Base-by-base conservation (phyloP, 2,797 vertebrate species). In the Sebastes jordani region DNA sequence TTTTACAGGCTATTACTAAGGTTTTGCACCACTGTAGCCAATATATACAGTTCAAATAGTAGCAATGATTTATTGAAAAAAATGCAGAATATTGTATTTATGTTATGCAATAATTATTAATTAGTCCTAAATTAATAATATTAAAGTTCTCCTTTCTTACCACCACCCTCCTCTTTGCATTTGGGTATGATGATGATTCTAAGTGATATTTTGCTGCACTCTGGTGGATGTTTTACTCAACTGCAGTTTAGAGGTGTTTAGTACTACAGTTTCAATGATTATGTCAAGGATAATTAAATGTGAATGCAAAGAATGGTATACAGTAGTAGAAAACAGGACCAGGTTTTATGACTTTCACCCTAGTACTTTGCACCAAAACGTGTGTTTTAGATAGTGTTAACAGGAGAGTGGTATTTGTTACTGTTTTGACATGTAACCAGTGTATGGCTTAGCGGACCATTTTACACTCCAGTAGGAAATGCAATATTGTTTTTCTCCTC, bases 131-230 rank as follows among this genome's bases (percentile, higher is more conserved):
- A 2, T 32, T 1, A 30, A 42, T 42, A 38, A 42, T 42, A 74
- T 7, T 2, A 29, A 64, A 30, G 5, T 27, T 46, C 6, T 29
- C 11, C 6, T 11, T 11, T 65, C 20, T 30, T 23, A 27, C 9
- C 25, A 52, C 8, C 68, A 27, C 23, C 42, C 1, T 20, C 10
- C 1, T 29, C 3, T 1, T 7, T 52, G 5, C 22, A 60, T 16
- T 11, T 20, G 2, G 3, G 11, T 5, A 11, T 49, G 23, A 18
- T 36, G 9, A 16, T n/a, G 4, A 73, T 18, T 60, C 3, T 65
- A 76, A 81, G 5, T 81, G 13, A 75, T 82, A 11, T 20, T 71
- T 14, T 91, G 91, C 90, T 89, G 83, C 90, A 11, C 79, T 89
- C 93, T 91, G 42, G 65, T 89, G 93, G 88, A 76, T 2, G n/a